Percentiles rank a stretch among this genome's conserved stretches.
Evolutionary conservation across 2,113 vertebrate genomes (phyloP).

Genomic region (Fregetta grallaria): DNA sequence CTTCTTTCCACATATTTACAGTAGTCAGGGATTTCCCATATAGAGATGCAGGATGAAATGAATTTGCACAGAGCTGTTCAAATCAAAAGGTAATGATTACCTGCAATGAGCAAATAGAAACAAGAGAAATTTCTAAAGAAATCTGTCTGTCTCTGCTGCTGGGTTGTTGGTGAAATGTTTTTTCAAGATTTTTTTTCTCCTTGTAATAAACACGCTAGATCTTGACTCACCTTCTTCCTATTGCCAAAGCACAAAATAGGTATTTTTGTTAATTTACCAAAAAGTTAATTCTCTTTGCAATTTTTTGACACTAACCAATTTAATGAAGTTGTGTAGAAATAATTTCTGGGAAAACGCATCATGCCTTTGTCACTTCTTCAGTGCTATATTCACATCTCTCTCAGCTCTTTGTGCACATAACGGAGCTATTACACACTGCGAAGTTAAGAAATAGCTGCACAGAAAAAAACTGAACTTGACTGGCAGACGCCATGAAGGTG

Average conservation of each 20-base stretch:
- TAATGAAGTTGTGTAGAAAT: neutral
- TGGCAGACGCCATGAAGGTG: neutral
- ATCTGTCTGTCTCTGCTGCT: neutral
- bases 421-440: neutral
- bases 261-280: neutral
- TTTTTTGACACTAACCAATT: neutral
- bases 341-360: neutral
- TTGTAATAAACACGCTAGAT: neutral
- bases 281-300: neutral
- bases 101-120: neutral
- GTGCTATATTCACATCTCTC: neutral
- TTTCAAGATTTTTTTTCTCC: neutral
- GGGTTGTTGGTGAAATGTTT: neutral
- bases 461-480: neutral
- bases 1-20: neutral
- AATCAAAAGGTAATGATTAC: neutral
- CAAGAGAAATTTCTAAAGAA: neutral
- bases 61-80: neutral
- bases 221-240: neutral
- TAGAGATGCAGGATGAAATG: neutral
- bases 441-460: neutral
- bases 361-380: neutral
- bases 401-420: neutral
- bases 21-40: neutral
- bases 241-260: neutral